Conservation (phyloP, 23 tunicate species). For the Trididemnum clinides region DNA sequence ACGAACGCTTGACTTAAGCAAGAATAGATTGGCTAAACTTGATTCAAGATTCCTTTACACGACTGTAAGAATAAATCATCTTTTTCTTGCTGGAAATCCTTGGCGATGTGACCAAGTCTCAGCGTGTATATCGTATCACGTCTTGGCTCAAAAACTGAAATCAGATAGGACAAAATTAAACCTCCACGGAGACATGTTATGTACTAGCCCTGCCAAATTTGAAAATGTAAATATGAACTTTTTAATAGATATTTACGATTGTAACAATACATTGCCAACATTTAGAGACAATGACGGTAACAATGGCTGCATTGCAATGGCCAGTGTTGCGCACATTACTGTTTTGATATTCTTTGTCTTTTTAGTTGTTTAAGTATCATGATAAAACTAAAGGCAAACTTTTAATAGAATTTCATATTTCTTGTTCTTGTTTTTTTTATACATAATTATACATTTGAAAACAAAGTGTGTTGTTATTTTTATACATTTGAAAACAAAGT, state of each 20-base stretch:
- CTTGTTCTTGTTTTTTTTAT: not conserved
- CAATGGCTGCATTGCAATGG: not conserved
- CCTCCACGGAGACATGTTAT: slow-evolving; percentile 16
- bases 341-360: too few species aligned
- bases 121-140: slow-evolving; percentile 39
- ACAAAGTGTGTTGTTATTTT: not conserved
- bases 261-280: not conserved
- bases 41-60: slow-evolving; percentile 41
- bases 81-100: slow-evolving; percentile 61
- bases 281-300: not conserved
- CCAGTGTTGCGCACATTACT: too few species aligned
- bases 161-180: not conserved
- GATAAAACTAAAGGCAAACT: too few species aligned
- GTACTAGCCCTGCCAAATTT: slow-evolving; percentile 18
- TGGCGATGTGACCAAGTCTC: slow-evolving; percentile 58
- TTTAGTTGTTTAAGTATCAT: too few species aligned
- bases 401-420: not conserved
- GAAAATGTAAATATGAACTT: not conserved
- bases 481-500: not conserved
- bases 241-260: not conserved
- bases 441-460: not conserved
- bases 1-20: slow-evolving; percentile 71
- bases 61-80: slow-evolving; percentile 17
- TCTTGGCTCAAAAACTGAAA: not conserved
- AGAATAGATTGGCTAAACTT: slow-evolving; percentile 45